Conservation (phyloP, 2,888 invertebrate species). For the Aproaerema taeniolella region DNA sequence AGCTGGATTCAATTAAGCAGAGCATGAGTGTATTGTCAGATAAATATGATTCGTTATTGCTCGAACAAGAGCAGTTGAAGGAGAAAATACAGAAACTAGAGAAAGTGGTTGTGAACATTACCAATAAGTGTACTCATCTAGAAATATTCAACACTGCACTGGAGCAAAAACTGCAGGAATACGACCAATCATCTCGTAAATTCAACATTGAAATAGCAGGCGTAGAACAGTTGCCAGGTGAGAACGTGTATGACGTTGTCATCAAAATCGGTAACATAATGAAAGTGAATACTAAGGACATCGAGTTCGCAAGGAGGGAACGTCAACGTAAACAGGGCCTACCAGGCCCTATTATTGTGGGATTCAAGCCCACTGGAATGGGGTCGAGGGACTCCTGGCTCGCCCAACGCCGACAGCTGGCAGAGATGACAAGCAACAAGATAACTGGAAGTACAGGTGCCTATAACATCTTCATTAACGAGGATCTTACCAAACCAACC, state of each 20-base stretch:
- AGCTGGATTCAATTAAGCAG: background rate
- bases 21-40: background rate
- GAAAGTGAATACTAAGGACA: background rate
- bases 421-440: too few relatives aligned
- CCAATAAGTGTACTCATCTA: background rate
- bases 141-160: background rate
- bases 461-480: too few relatives aligned
- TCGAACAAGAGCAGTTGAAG: background rate
- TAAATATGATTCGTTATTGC: background rate
- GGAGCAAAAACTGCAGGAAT: background rate
- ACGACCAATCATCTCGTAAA: background rate
- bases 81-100: background rate
- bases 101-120: background rate
- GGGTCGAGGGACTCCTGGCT: background rate
- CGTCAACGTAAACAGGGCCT: background rate
- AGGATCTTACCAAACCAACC: conserved; percentile 1
- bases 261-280: conserved; percentile 4
- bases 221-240: background rate
- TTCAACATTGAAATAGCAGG: background rate
- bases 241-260: conserved; percentile 10
- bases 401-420: too few relatives aligned
- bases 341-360: background rate
- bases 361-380: background rate
- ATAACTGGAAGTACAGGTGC: too few relatives aligned
- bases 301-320: conserved; percentile 1